Base-by-base conservation (phyloP, 2,888 invertebrate species). In the Mythimna ferrago region DNA sequence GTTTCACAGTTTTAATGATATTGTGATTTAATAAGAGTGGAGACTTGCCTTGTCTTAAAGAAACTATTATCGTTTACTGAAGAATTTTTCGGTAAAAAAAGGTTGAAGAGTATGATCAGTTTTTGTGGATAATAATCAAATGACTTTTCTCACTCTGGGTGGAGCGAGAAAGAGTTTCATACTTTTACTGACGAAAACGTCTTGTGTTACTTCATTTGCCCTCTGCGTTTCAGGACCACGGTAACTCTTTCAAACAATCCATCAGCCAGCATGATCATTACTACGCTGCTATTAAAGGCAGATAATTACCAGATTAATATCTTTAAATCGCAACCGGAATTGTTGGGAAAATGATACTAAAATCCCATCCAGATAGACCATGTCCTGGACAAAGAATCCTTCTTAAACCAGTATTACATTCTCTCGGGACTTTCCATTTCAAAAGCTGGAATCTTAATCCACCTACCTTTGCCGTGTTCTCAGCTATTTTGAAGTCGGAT, bases 1-100 rank as follows among this genome's bases (percentile, higher is more conserved):
- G 81, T 89, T 90, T 91, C 89, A 88, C 85, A 89, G 81, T 76
- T 83, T 84, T 87, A 87, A 88, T 89, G 80, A 77, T 89, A 89
- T 86, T 85, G 62, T 67, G 54, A 60, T 80, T 78, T 78, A 62
- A 56, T 54, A 38, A 54, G 38, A 74, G 10, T 54, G 2, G n/a
- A 78, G 38, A 56, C 32, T 78, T 54, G 48, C 6, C 44, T 60
- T 19, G 51, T 7, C 11, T 19, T 67, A 19, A 41, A 48, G 4
- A 21, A 73, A 41, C 16, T 66, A 35, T 14, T 73, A 53, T 53
- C 6, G 19, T 11, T 76, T n/a, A 10, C 14, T 44, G 0, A 44
- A 44, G 3, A 44, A 48, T 10, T 48, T 26, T 19, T 57, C 6
- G n/a, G 9, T 38, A 16, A 38, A 44, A 14, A 4, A 44, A 19